These are phyloP conservation scores for Automeris io DNA, from an alignment of 2,888 invertebrate genomes.

Conservation along the genomic window DNA sequence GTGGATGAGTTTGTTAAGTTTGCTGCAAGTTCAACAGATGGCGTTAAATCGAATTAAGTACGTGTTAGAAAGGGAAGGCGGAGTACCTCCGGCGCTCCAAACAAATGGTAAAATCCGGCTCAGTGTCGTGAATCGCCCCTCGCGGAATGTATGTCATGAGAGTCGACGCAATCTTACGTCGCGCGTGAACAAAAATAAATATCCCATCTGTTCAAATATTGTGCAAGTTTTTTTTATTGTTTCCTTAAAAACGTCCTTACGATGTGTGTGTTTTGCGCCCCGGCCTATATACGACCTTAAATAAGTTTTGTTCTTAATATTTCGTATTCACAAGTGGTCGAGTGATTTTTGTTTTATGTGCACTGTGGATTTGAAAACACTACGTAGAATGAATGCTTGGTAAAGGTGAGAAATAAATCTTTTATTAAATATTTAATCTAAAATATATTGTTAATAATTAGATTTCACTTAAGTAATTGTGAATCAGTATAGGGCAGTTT, in stretches of 20 bases:
- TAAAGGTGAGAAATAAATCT: background rate
- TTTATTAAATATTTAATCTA: no score
- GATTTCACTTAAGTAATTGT: slow-evolving; percentile 5
- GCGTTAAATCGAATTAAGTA: slow-evolving; percentile 23
- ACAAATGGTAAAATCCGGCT: slow-evolving; percentile 40
- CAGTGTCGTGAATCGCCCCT: slow-evolving; percentile 57
- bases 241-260: slow-evolving; percentile 42
- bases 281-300: slow-evolving; percentile 29
- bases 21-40: slow-evolving; percentile 31
- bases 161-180: slow-evolving; percentile 28
- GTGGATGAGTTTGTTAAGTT: background rate
- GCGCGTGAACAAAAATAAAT: slow-evolving; percentile 69
- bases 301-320: slow-evolving; percentile 37
- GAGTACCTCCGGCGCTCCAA: slow-evolving; percentile 31
- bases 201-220: slow-evolving; percentile 70
- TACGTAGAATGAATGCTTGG: slow-evolving; percentile 1
- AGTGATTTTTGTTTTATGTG: slow-evolving; percentile 41
- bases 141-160: slow-evolving; percentile 27
- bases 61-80: slow-evolving; percentile 54
- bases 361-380: slow-evolving; percentile 15
- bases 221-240: slow-evolving; percentile 64
- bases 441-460: slow-evolving; percentile 23
- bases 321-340: slow-evolving; percentile 59
- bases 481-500: slow-evolving; percentile 21
- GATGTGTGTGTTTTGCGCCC: slow-evolving; percentile 44